phyloP scores from a whole-genome alignment of 2,888 invertebrate species.

The Phyllotreta striolata region DNA sequence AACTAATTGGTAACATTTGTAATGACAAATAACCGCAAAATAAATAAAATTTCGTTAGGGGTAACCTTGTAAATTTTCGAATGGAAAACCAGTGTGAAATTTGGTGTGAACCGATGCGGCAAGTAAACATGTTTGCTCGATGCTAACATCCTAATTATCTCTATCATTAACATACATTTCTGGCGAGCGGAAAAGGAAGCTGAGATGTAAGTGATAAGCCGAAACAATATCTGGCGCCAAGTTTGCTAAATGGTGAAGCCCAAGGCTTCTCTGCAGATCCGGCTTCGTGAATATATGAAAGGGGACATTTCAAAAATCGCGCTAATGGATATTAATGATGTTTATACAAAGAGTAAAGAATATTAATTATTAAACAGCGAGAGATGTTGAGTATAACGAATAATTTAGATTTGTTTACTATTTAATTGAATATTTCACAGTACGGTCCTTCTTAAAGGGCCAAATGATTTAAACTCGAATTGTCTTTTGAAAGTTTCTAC shows the following conservation, averaged over 20 bases:
- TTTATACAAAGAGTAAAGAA: too few relatives aligned
- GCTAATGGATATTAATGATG: too few relatives aligned
- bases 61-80: neutral
- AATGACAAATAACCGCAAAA: too few relatives aligned
- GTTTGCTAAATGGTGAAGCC: slow-evolving; percentile 18
- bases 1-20: too few relatives aligned
- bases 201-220: slow-evolving; percentile 23
- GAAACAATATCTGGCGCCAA: slow-evolving; percentile 23
- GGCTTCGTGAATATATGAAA: neutral
- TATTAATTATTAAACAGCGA: too few relatives aligned
- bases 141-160: slow-evolving; percentile 22
- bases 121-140: slow-evolving; percentile 22
- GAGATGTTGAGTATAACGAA: too few relatives aligned
- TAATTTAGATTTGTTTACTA: too few relatives aligned
- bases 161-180: slow-evolving; percentile 27
- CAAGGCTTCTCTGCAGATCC: neutral
- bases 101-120: slow-evolving; percentile 8
- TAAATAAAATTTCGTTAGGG: too few relatives aligned
- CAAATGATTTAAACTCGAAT: slow-evolving; percentile 3
- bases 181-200: slow-evolving; percentile 23
- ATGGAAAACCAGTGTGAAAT: slow-evolving; percentile 11
- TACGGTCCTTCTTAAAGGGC: neutral
- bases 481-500: slow-evolving; percentile 23
- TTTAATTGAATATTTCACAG: neutral
- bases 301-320: too few relatives aligned